A percentile compares a stretch with the other conserved stretches of the same genome.
Evolutionary conservation across 2,113 vertebrate species (phyloP).

Genomic region (Thomomys bottae): DNA sequence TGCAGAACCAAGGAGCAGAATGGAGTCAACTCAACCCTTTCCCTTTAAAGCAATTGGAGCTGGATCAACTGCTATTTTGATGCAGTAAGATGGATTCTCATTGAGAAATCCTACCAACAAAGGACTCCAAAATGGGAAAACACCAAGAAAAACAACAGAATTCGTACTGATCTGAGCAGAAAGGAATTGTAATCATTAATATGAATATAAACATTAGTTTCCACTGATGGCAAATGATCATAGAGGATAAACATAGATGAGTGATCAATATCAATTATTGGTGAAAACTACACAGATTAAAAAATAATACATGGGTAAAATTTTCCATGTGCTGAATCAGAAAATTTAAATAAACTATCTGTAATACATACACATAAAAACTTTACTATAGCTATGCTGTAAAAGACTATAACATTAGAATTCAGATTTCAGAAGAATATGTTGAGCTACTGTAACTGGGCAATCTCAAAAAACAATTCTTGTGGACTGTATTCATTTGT

Average conservation of each 20-base stretch:
- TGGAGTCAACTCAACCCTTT: neutral
- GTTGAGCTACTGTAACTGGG: neutral
- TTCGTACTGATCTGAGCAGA: conserved; percentile 18
- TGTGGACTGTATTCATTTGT: neutral
- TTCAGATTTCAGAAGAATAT: neutral
- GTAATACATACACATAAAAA: neutral
- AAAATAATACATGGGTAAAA: neutral
- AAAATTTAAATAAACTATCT: conserved; percentile 39
- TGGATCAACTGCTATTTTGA: conserved; percentile 26
- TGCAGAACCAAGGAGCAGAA: neutral
- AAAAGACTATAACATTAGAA: neutral
- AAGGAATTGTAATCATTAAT: conserved; percentile 1
- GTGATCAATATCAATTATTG: neutral
- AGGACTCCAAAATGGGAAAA: conserved; percentile 14
- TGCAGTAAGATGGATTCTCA: conserved; percentile 31
- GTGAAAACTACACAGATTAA: neutral
- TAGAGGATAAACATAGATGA: neutral
- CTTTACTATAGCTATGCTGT: neutral
- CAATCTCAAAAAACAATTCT: neutral
- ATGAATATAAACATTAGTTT: conserved; percentile 22
- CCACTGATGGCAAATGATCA: neutral
- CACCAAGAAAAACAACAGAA: conserved; percentile 8
- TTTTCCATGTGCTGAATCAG: neutral
- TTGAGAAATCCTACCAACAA: conserved; percentile 28
- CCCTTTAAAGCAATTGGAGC: neutral